Evolutionary conservation across 2,888 invertebrate genomes (phyloP).

Genomic region (Petrolisthes cinctipes): DNA sequence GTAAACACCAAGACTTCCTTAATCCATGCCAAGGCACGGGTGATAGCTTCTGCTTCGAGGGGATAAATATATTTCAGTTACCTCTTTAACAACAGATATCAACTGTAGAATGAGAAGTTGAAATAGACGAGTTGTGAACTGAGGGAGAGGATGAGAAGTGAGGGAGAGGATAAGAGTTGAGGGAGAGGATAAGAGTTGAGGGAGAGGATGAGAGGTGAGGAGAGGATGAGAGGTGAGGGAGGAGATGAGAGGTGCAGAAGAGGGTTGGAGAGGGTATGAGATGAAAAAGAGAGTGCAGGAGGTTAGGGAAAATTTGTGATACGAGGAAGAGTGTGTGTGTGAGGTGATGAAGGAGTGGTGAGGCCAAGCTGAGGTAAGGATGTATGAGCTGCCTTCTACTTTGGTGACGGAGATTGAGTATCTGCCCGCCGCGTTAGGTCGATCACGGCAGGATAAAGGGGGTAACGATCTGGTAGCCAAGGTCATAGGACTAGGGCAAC

Average conservation of each 20-base stretch:
- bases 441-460: conserved; percentile 3
- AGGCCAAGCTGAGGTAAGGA: not conserved
- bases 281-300: not conserved
- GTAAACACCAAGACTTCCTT: too few species aligned
- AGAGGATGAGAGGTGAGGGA: not conserved
- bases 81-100: too few species aligned
- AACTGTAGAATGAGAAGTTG: too few species aligned
- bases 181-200: not conserved
- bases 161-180: not conserved
- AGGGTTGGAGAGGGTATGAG: not conserved
- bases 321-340: not conserved
- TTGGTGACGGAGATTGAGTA: not conserved
- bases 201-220: not conserved
- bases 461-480: conserved; percentile 7
- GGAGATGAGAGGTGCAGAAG: not conserved
- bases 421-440: conserved; percentile 10
- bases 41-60: too few species aligned
- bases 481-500: not conserved
- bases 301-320: not conserved
- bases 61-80: too few species aligned
- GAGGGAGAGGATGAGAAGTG: not conserved
- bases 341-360: not conserved
- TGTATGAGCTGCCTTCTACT: not conserved
- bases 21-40: too few species aligned
- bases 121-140: too few species aligned